Evolutionary conservation across 37 sponge, comb jelly and placozoan genomes (phyloP), one percentile per base, ranked within the genome.

Genomic region (Lycopodina hypogea): DNA sequence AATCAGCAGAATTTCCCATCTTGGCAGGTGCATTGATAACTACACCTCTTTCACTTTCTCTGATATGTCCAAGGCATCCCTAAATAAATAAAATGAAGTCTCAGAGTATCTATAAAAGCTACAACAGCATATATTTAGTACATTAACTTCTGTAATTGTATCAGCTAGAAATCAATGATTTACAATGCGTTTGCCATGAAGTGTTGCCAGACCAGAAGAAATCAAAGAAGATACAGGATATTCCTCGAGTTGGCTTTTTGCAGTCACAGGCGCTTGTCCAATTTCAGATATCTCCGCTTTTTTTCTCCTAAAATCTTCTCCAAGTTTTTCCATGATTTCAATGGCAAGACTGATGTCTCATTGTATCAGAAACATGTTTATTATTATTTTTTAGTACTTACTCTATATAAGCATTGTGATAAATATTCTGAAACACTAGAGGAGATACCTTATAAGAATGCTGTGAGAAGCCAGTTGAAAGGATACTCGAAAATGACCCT

Each of bases 371-470:
- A 4, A 59, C 18, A 59, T 17, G 15, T 26, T 28, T 28, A n/a
- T 7, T 7, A 60, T 7, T 26, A 60, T 22, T 60, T 22, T 60
- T 28, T 17, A n/a, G n/a, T 12, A 12, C 48, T 9, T 9, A 9
- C 48, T 45, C 61, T 4, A 7, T 65, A 2, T 34, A 4, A 34
- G 66, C 66, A 19, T 65, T 15, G 66, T 65, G 66, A 34, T 11
- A 65, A 48, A 45, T 70, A 19, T 70, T 38, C 22, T 9, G 74
- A 73, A 73, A 15, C 74, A 73, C 12, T 28, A 73, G 55, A 73
- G 53, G 35, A 33, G 74, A 73, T 73, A 42, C 19, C 71, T 48
- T 45, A 70, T 14, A 41, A 70, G 71, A 41, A 45, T 45, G 71
- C 71, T 45, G 12, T 70, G 45, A 48, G 35, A 1, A 70, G 12